These are phyloP conservation scores for Liasis olivaceus DNA, from an alignment of 2,797 vertebrate species.

Conservation along the genomic window DNA sequence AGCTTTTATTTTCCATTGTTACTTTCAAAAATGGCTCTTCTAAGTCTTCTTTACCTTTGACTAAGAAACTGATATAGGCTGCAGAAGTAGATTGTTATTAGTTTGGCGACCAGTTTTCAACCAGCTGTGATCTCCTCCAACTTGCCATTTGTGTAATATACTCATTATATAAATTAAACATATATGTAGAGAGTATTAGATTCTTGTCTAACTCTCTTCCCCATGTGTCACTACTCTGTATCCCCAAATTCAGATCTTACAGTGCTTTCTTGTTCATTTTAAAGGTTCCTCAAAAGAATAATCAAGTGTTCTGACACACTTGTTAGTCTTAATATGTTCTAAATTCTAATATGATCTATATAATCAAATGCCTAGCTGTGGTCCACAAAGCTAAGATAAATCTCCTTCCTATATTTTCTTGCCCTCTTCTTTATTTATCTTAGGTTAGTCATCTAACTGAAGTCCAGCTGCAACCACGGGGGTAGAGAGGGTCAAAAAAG, in stretches of 20 bases:
- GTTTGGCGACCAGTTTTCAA: not conserved
- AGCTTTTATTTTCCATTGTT: not conserved
- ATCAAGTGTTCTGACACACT: not conserved
- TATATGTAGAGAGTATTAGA: not conserved
- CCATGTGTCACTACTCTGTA: not conserved
- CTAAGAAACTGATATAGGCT: not conserved
- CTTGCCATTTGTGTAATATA: not conserved
- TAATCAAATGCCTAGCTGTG: not conserved
- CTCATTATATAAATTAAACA: not conserved
- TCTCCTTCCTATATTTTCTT: not conserved
- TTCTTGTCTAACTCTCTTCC: not conserved
- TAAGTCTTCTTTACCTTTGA: not conserved
- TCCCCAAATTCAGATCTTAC: not conserved
- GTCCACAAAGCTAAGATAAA: not conserved
- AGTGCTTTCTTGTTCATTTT: not conserved
- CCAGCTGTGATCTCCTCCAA: not conserved
- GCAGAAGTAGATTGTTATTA: not conserved
- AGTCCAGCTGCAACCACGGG: not conserved
- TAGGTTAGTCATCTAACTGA: not conserved
- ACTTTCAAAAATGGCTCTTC: not conserved
- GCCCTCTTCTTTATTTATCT: not conserved
- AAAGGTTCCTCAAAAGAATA: not conserved
- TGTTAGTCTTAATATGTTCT: not conserved
- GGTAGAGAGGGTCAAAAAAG: not conserved
- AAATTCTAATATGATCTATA: not conserved